These are phyloP conservation scores for Vireo altiloquus DNA, from an alignment of 2,113 vertebrate genomes.

Conservation along the genomic window DNA sequence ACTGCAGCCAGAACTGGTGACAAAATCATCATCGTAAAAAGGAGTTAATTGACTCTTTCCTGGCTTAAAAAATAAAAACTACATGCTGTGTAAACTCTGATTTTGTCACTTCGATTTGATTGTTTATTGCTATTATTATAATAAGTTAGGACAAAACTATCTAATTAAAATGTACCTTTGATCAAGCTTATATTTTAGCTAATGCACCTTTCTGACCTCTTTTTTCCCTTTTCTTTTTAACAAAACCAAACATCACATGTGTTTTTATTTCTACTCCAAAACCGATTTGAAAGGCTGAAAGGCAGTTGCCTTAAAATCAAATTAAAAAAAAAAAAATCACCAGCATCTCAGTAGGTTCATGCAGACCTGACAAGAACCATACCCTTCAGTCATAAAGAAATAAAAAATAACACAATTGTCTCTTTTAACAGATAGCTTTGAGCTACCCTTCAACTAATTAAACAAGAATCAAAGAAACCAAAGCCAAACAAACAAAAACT, in stretches of 20 bases:
- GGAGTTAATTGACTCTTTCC: background rate
- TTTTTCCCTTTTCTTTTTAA: background rate
- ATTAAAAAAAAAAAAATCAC: background rate
- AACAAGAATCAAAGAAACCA: background rate
- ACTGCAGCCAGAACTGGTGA: background rate
- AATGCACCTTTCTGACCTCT: background rate
- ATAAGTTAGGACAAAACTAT: background rate
- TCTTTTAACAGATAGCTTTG: background rate
- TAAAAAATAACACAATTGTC: background rate
- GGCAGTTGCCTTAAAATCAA: background rate
- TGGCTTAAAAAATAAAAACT: background rate
- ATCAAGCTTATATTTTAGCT: background rate
- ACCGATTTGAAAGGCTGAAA: background rate
- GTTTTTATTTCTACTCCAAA: background rate
- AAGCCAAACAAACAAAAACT: background rate
- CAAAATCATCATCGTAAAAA: background rate
- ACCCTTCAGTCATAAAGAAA: background rate
- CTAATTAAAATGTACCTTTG: background rate
- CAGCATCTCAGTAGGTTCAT: background rate
- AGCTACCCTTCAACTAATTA: background rate
- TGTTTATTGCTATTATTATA: background rate
- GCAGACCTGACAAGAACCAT: background rate
- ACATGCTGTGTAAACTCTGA: background rate
- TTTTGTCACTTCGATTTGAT: background rate
- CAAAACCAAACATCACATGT: background rate